These are phyloP conservation scores for Porites rus DNA, from an alignment of 92 coral and sea anemone genomes.

Conservation along the genomic window DNA sequence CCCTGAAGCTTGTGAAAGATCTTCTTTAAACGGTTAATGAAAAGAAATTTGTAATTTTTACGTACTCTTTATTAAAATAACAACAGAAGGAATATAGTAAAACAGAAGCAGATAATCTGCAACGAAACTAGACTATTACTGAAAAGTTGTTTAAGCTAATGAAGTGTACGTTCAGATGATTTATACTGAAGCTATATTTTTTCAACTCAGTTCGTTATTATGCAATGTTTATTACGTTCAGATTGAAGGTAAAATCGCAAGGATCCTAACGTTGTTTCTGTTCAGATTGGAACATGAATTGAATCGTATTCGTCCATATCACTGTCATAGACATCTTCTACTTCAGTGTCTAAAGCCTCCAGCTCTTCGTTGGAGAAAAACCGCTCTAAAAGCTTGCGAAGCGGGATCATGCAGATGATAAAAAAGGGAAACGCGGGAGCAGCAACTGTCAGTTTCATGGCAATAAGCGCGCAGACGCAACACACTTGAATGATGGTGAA, in stretches of 20 bases:
- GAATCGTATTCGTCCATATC: conserved; percentile 95
- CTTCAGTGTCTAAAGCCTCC: conserved; percentile 92
- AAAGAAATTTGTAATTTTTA: neutral
- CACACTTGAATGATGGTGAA: conserved; percentile 89
- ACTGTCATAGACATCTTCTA: conserved; percentile 90
- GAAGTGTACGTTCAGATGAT: neutral
- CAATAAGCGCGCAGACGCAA: conserved; percentile 76
- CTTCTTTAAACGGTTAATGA: neutral
- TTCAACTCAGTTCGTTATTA: neutral
- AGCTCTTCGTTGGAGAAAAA: conserved; percentile 83
- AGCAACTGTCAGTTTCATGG: conserved; percentile 75
- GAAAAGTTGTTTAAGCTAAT: neutral
- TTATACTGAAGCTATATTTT: neutral
- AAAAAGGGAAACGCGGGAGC: conserved; percentile 92
- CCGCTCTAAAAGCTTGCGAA: conserved; percentile 83
- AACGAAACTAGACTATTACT: neutral
- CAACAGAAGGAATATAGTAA: neutral
- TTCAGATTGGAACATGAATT: conserved; percentile 88
- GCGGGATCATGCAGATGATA: conserved; percentile 89
- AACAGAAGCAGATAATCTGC: neutral
- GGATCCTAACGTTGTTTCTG: neutral
- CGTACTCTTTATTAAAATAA: neutral
- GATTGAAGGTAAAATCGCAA: neutral
- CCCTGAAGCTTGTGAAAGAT: neutral
- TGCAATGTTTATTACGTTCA: neutral